These are phyloP conservation scores for Hyposoter dolosus DNA, from an alignment of 2,888 invertebrate genomes.

Conservation along the genomic window DNA sequence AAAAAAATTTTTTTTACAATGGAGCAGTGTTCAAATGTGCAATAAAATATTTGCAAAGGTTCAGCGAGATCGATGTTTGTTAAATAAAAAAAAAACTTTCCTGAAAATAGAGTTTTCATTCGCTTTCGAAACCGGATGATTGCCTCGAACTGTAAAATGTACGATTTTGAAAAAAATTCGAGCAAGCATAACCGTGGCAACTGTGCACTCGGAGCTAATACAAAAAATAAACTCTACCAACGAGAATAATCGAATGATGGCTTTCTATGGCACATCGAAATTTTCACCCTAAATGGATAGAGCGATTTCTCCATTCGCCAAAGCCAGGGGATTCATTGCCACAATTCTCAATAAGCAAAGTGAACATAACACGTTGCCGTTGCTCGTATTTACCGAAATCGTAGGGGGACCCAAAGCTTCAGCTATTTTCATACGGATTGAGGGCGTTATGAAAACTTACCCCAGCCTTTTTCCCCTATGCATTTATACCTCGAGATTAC, in stretches of 20 bases:
- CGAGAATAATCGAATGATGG: background rate
- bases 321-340: slow-evolving; percentile 32
- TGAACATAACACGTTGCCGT: slow-evolving; percentile 16
- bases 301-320: background rate
- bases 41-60: no score
- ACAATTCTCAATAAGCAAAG: slow-evolving; percentile 52
- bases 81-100: no score
- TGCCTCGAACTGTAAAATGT: background rate
- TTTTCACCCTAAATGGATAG: slow-evolving; percentile 11
- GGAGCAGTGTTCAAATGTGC: no score
- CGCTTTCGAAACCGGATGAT: no score
- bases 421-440: slow-evolving; percentile 26
- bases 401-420: slow-evolving; percentile 16
- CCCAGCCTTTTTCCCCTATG: slow-evolving; percentile 9
- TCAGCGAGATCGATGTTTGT: no score
- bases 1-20: no score
- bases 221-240: background rate
- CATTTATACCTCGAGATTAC: slow-evolving; percentile 18
- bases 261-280: background rate
- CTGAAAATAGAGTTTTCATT: no score
- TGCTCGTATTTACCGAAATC: slow-evolving; percentile 11
- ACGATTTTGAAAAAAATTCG: background rate
- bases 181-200: background rate
- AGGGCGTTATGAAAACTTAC: slow-evolving; percentile 31
- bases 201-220: background rate